Percentiles rank a stretch among this genome's conserved stretches.
These are phyloP conservation scores for Ceyx melanurus DNA, from an alignment of 2,113 vertebrate genomes.

Conservation along the genomic window DNA sequence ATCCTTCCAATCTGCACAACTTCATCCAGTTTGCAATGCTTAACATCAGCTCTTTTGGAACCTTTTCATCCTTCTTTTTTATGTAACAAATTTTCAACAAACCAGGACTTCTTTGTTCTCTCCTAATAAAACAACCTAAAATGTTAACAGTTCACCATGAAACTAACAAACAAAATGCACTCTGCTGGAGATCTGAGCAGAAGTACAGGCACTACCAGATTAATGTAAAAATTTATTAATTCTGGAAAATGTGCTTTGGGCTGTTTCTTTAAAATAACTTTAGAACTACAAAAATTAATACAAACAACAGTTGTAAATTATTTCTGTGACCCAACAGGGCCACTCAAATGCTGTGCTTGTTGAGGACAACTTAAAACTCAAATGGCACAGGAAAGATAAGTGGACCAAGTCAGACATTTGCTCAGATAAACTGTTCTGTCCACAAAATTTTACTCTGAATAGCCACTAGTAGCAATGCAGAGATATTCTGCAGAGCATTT, in stretches of 20 bases:
- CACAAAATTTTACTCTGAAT: background rate
- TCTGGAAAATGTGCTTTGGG: conserved; percentile 20
- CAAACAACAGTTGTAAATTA: conserved; percentile 22
- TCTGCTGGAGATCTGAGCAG: conserved; percentile 12
- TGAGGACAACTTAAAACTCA: background rate
- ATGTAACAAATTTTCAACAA: conserved; percentile 40
- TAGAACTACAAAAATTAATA: conserved; percentile 17
- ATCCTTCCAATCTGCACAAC: conserved; percentile 40
- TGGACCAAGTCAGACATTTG: background rate
- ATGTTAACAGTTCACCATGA: conserved; percentile 51
- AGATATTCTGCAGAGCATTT: background rate
- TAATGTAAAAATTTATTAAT: conserved; percentile 35
- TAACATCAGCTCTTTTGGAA: conserved; percentile 51
- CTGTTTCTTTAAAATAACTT: conserved; percentile 34
- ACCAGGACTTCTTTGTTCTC: conserved; percentile 37
- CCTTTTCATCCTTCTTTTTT: conserved; percentile 37
- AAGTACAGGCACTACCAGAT: background rate
- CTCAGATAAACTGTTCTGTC: background rate
- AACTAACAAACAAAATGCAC: conserved; percentile 18
- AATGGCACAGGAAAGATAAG: background rate
- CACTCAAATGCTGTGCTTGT: background rate
- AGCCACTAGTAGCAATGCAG: background rate
- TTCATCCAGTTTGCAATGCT: conserved; percentile 2
- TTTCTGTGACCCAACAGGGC: background rate
- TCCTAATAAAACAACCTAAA: conserved; percentile 54